Conservation (phyloP, 2,888 invertebrate genomes). For the Argyresthia albistria region DNA sequence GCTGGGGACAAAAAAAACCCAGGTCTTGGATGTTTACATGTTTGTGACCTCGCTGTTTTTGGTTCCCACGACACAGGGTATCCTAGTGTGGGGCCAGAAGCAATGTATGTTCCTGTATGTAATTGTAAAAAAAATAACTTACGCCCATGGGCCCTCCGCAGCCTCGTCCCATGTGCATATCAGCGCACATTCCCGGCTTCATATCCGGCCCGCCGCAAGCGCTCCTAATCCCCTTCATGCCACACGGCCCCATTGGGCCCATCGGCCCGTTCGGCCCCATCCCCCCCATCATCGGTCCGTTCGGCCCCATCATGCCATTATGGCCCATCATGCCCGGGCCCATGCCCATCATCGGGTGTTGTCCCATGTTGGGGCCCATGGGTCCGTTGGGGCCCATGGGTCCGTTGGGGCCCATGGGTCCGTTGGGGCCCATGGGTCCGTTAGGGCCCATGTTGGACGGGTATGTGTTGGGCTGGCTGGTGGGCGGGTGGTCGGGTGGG, state of each 20-base stretch:
- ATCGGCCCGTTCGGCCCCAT: constrained; percentile 63
- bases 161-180: constrained; percentile 67
- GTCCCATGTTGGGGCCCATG: constrained; percentile 50
- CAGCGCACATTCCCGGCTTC: constrained; percentile 64
- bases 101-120: too few species aligned
- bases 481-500: constrained; percentile 31
- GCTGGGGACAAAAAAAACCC: too few species aligned
- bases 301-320: constrained; percentile 60
- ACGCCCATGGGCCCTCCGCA: constrained; percentile 70
- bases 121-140: constrained; percentile 20
- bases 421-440: constrained; percentile 62
- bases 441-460: constrained; percentile 53
- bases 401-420: constrained; percentile 49
- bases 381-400: constrained; percentile 34
- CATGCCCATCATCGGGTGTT: constrained; percentile 55
- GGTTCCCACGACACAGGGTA: too few species aligned
- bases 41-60: too few species aligned
- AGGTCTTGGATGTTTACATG: too few species aligned
- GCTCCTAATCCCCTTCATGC: constrained; percentile 63
- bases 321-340: constrained; percentile 45
- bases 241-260: constrained; percentile 67
- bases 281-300: constrained; percentile 54
- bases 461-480: constrained; percentile 23
- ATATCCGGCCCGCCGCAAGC: constrained; percentile 65
- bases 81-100: too few species aligned